Base-by-base conservation (phyloP, 2,888 invertebrate genomes). In the Nipponacmea schrenckii region DNA sequence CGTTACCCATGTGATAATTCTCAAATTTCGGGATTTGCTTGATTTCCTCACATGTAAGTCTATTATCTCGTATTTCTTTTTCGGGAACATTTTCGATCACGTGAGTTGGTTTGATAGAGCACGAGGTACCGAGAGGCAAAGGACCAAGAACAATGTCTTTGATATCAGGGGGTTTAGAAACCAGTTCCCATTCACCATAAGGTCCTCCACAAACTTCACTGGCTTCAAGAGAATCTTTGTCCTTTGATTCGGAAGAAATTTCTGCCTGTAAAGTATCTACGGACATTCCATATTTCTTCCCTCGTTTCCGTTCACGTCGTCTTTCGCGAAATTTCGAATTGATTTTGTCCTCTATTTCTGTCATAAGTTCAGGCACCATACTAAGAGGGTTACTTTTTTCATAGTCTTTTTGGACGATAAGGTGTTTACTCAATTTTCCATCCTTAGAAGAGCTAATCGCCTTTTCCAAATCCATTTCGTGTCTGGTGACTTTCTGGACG, bases 391-490 rank as follows among this genome's bases (percentile, higher is more conserved):
- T 74, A 10, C 65, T 67, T 10, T 44, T 68, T 3, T 67, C 62
- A 17, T 31, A 69, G 31, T 72, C 64, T 27, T 74, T 76, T 48
- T 76, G 72, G 24, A 67, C 80, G 0, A 82, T 77, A 8, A 86
- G 69, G 46, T 79, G 68, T 39, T 74, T 74, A n/a, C 80, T 74
- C 1, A 85, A 69, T 39, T 74, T 74, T 45, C 70, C 75, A 15
- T 79, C 74, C 64, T 79, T 71, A 27, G 75, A 68, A 8, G 80
- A 68, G 26, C 79, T 74, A n/a, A 78, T 70, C 15, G 80, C 80
- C 27, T 80, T 81, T 74, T 86, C 85, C 27, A 87, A 70, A 8
- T 86, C 85, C 82, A 85, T 81, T 67, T 83, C 83, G 75, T 85
- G 86, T 20, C 86, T 76, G 26, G 79, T 73, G 70, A 82, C 69